phyloP scores from a whole-genome alignment of 2,113 vertebrate species.

The Antechinus flavipes region DNA sequence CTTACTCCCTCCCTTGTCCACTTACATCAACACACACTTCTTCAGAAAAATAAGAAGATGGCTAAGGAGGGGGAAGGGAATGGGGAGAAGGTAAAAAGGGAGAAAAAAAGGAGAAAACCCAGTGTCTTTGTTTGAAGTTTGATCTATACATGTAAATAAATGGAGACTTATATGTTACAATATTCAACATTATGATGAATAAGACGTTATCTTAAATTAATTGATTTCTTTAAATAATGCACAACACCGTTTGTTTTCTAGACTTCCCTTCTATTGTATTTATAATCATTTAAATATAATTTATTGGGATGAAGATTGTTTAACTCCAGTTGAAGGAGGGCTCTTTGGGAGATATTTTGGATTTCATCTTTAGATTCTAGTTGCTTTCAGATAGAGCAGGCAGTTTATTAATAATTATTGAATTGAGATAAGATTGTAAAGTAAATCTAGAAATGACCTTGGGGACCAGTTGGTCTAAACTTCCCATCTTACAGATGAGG shows the following conservation, averaged over 20 bases:
- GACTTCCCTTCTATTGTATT: neutral
- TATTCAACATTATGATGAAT: neutral
- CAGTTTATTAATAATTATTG: neutral
- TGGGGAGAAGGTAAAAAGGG: neutral
- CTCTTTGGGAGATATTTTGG: neutral
- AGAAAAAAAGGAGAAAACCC: neutral
- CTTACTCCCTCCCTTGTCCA: constrained; percentile 79
- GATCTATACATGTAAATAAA: neutral
- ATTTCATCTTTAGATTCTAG: neutral
- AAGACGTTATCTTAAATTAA: neutral
- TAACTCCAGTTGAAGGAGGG: neutral
- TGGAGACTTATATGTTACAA: neutral
- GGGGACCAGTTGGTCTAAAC: neutral
- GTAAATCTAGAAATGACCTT: neutral
- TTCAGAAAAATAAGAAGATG: constrained; percentile 47
- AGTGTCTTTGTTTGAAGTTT: neutral
- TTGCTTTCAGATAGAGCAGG: neutral
- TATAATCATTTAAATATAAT: neutral
- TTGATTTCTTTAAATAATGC: neutral
- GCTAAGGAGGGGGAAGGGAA: neutral
- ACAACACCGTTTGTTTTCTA: neutral
- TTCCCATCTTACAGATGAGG: neutral
- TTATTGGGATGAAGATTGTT: neutral
- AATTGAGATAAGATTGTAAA: neutral
- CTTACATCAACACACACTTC: constrained; percentile 77